Evolutionary conservation across 2,113 vertebrate species (phyloP).

Genomic region (Amblyopsis rosae): DNA sequence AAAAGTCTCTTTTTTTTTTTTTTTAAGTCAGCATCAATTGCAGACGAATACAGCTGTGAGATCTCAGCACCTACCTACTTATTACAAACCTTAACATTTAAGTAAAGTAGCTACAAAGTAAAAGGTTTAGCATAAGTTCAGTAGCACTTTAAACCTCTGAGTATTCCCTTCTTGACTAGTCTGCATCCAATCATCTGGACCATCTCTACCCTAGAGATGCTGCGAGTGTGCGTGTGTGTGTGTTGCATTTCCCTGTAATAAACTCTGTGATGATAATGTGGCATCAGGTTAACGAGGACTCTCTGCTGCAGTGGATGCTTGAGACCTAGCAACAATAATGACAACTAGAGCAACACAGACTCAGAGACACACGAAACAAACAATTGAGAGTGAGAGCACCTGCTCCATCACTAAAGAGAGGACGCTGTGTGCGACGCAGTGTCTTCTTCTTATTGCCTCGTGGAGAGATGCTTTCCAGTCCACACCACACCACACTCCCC

Average conservation of each 20-base stretch:
- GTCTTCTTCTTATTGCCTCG: slow-evolving; percentile 28
- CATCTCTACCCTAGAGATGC: slow-evolving; percentile 6
- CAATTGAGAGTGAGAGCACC: not conserved
- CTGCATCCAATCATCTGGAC: slow-evolving; percentile 19
- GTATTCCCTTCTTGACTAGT: not conserved
- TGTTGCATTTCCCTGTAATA: not conserved
- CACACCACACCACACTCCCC: not conserved
- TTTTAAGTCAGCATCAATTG: too few relatives aligned
- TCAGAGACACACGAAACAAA: slow-evolving; percentile 7
- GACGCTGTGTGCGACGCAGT: not conserved
- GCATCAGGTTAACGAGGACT: not conserved
- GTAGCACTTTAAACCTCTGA: too few relatives aligned
- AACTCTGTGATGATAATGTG: not conserved
- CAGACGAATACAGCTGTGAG: too few relatives aligned
- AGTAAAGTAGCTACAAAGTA: not conserved
- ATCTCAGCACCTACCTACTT: too few relatives aligned
- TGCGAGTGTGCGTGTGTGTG: not conserved
- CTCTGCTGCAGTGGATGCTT: slow-evolving; percentile 8
- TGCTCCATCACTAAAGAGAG: slow-evolving; percentile 16
- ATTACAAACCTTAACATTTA: too few relatives aligned
- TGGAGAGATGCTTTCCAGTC: not conserved
- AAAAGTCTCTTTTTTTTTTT: too few relatives aligned
- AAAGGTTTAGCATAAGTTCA: not conserved
- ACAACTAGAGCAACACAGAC: not conserved
- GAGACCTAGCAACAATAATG: too few relatives aligned